Percentiles rank a stretch among this genome's conserved stretches.
These are phyloP conservation scores for Synergus japonicus DNA, from an alignment of 2,888 invertebrate species.

Conservation along the genomic window DNA sequence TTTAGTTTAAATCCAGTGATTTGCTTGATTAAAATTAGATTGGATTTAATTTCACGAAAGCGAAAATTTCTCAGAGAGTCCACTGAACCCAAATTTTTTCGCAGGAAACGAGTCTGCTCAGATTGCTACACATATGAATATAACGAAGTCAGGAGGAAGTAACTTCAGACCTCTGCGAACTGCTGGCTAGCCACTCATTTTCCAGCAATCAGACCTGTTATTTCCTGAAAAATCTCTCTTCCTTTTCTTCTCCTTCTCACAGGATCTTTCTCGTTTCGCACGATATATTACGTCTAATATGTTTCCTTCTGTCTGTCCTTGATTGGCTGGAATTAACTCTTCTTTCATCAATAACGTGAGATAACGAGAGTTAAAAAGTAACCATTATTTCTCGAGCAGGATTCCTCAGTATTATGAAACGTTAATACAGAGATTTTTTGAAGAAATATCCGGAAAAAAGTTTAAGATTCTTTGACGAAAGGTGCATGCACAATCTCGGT, in stretches of 20 bases:
- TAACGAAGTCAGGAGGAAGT: conserved; percentile 23
- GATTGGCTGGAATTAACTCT: not conserved
- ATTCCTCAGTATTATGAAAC: no score
- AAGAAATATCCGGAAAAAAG: not conserved
- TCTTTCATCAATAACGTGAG: no score
- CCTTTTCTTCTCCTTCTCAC: conserved; percentile 4
- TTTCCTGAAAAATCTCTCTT: conserved; percentile 34
- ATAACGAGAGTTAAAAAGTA: no score
- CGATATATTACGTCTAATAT: conserved; percentile 29
- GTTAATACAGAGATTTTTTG: not conserved
- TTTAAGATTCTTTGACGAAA: conserved; percentile 25
- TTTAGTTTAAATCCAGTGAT: no score
- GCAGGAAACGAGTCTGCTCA: conserved; percentile 15
- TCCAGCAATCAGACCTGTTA: conserved; percentile 37
- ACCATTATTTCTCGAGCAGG: no score
- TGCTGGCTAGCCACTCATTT: conserved; percentile 28
- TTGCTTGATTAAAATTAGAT: not conserved
- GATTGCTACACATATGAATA: not conserved
- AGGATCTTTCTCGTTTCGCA: not conserved
- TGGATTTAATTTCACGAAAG: conserved; percentile 12
- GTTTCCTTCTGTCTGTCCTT: conserved; percentile 13
- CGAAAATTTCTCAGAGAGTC: not conserved
- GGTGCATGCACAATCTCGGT: conserved; percentile 60
- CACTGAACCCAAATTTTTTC: conserved; percentile 12
- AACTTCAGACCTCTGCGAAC: not conserved